A percentile compares a stretch with the other conserved stretches of the same genome.
Evolutionary conservation across 2,797 vertebrate species (phyloP).

Genomic region (Chelmon rostratus): DNA sequence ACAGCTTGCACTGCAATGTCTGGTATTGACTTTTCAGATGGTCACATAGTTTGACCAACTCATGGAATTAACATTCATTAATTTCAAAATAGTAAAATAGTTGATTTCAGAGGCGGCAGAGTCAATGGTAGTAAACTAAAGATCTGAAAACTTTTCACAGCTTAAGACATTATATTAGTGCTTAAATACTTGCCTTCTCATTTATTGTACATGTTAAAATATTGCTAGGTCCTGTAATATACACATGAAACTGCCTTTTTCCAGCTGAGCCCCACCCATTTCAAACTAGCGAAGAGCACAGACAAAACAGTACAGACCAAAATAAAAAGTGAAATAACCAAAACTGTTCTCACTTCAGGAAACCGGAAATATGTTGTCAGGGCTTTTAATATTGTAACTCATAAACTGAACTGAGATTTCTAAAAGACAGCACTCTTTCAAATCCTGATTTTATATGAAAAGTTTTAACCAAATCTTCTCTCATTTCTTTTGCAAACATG

Average conservation of each 20-base stretch:
- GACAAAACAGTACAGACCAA: background rate
- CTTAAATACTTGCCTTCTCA: too few relatives aligned
- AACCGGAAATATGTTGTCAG: background rate
- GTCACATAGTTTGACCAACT: too few relatives aligned
- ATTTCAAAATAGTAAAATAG: too few relatives aligned
- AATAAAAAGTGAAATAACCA: background rate
- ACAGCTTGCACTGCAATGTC: too few relatives aligned
- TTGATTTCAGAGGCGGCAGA: too few relatives aligned
- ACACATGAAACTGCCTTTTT: background rate
- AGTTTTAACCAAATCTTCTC: background rate
- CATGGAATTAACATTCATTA: too few relatives aligned
- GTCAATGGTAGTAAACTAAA: too few relatives aligned
- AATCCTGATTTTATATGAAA: background rate
- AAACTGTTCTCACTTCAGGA: background rate
- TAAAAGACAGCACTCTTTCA: background rate
- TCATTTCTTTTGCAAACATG: background rate
- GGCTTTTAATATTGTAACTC: background rate
- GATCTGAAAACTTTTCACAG: too few relatives aligned
- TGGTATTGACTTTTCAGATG: too few relatives aligned
- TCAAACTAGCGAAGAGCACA: background rate
- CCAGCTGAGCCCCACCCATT: background rate
- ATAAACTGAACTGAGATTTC: background rate
- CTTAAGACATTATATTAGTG: too few relatives aligned
- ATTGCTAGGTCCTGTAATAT: background rate
- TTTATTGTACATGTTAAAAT: too few relatives aligned